These are phyloP conservation scores for Heliconius erato DNA, from an alignment of 2,888 invertebrate species.

Conservation along the genomic window DNA sequence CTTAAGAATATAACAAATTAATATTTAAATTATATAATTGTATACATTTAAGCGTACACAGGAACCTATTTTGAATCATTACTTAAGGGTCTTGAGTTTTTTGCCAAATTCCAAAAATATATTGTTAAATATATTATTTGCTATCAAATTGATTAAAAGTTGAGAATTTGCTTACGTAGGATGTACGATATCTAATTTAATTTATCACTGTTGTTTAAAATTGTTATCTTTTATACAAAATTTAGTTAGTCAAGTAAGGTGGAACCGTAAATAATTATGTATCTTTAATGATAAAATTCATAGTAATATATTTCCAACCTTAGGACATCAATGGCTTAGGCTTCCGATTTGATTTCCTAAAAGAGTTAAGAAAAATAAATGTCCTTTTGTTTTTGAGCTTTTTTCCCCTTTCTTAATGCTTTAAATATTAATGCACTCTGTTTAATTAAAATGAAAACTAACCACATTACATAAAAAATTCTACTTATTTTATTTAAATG, in stretches of 20 bases:
- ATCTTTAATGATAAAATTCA: slow-evolving; percentile 23
- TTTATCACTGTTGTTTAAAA: not conserved
- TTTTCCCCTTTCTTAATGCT: not conserved
- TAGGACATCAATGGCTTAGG: slow-evolving; percentile 1
- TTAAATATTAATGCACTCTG: not conserved
- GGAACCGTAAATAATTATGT: not conserved
- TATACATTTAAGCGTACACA: no score
- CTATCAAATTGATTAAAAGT: not conserved
- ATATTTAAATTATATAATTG: no score
- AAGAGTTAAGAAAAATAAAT: slow-evolving; percentile 4
- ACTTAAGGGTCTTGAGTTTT: no score
- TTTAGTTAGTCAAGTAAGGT: not conserved
- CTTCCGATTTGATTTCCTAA: slow-evolving; percentile 43
- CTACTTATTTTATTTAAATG: not conserved
- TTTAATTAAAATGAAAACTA: not conserved
- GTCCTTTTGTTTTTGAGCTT: no score
- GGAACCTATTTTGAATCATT: no score
- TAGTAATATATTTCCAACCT: slow-evolving; percentile 22
- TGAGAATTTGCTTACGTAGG: not conserved
- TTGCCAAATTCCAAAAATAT: no score
- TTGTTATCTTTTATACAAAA: not conserved
- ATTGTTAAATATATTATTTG: no score
- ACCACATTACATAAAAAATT: not conserved
- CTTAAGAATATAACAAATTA: no score
- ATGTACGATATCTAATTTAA: not conserved